Evolutionary conservation across 1,140 invertebrate species (phyloP), one percentile per base, ranked within the genome.

Genomic region (Tachypleus tridentatus): DNA sequence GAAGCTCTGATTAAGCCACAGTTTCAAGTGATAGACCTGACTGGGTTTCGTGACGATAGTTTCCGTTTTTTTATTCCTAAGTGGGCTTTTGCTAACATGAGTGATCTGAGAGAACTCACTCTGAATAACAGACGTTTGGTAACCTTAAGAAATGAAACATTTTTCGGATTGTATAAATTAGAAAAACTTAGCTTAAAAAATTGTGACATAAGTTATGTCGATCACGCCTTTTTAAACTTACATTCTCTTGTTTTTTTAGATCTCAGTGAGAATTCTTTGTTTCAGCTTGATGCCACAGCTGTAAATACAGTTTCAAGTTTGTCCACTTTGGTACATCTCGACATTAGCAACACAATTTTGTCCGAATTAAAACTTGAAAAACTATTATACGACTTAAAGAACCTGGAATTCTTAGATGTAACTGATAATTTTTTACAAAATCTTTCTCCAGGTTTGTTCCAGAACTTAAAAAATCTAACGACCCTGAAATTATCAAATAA

Each of bases 101-200:
- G 52, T 29, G n/a, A 57, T 47, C 48, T 68, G n/a, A 63, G 57
- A 57, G 64, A 60, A 62, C 47, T 68, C 5, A 62, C 65, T 57
- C 29, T 68, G 5, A 61, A 48, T 50, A 62, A 68, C 54, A 63
- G 60, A 54, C 51, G 51, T 29, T 51, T 68, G 10, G 49, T 52
- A 52, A 56, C 50, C 50, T 63, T 68, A 11, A 50, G 49, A n/a
- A 47, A 53, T 47, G 61, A 62, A 10, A 47, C 52, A 9, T 68
- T 68, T 63, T 51, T 65, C 3, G 67, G 67, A 49, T 56, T 68
- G 49, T 63, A 49, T 48, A 65, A 62, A 47, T 51, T 63, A 49
- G 58, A 68, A 59, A 60, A 66, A 60, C 61, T 68, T 54, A 51
- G 65, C 57, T 51, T 68, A 8, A 29, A 60, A 58, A 59, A 56